These are phyloP conservation scores for Syngnathus scovelli DNA, from an alignment of 2,113 vertebrate species.

Conservation along the genomic window DNA sequence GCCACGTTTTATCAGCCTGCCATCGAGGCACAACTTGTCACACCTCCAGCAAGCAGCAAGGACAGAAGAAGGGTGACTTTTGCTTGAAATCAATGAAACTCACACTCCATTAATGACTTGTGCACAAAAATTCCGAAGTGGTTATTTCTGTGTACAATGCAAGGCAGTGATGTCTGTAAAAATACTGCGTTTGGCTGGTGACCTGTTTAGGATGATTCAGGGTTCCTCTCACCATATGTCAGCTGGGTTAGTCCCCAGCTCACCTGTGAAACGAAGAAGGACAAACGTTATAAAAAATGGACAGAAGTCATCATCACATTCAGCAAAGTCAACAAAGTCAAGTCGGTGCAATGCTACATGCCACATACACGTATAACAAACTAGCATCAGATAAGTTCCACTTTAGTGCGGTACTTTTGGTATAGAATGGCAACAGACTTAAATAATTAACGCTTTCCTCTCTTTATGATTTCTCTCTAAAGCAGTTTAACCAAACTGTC, in stretches of 20 bases:
- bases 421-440: not conserved
- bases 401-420: not conserved
- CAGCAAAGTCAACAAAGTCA: not conserved
- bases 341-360: too few species aligned
- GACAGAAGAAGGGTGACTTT: conserved; percentile 24
- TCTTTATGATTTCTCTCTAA: not conserved
- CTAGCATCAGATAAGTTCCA: not conserved
- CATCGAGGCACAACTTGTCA: conserved; percentile 32
- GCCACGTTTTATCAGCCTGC: conserved; percentile 18
- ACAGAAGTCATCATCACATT: not conserved
- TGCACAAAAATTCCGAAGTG: not conserved
- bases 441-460: not conserved
- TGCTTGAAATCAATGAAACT: conserved; percentile 30
- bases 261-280: too few species aligned
- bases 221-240: too few species aligned
- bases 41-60: conserved; percentile 31
- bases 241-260: too few species aligned
- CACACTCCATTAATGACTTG: not conserved
- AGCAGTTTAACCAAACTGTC: conserved; percentile 13
- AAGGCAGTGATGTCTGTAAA: not conserved
- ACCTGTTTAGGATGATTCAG: too few species aligned
- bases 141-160: not conserved
- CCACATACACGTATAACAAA: too few species aligned
- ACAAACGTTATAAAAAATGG: not conserved
- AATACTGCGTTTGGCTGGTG: too few species aligned